These are phyloP conservation scores for Melanargia galathea DNA, from an alignment of 2,888 invertebrate genomes.

Conservation along the genomic window DNA sequence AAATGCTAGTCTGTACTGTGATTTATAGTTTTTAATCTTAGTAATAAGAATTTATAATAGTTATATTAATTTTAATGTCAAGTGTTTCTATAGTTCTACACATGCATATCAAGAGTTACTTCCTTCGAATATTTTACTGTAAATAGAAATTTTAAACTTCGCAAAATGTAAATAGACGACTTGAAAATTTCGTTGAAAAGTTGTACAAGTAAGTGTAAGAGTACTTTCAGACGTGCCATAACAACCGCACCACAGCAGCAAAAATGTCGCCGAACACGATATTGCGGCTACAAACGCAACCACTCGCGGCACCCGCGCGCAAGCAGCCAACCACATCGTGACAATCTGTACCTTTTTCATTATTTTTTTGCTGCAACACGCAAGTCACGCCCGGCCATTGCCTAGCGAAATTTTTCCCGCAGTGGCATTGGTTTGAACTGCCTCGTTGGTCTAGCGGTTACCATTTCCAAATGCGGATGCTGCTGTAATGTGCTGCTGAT, in stretches of 20 bases:
- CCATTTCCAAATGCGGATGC: too few species aligned
- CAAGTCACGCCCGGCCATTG: too few species aligned
- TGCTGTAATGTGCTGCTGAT: too few species aligned
- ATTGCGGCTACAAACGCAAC: too few species aligned
- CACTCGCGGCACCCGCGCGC: too few species aligned
- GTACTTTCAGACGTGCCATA: background rate
- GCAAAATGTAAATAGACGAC: conserved; percentile 45
- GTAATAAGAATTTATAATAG: background rate
- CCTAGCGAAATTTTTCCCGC: background rate
- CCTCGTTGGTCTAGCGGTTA: too few species aligned
- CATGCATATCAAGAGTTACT: conserved; percentile 61
- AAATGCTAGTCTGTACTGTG: conserved; percentile 75
- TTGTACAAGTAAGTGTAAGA: conserved; percentile 8
- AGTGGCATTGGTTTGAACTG: too few species aligned
- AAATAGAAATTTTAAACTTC: conserved; percentile 45
- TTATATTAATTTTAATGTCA: conserved; percentile 4
- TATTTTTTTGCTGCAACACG: too few species aligned
- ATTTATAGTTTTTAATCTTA: conserved; percentile 52
- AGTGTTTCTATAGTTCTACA: conserved; percentile 44
- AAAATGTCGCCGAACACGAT: background rate
- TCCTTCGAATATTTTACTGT: conserved; percentile 46
- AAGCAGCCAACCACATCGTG: too few species aligned
- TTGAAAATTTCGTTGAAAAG: conserved; percentile 12
- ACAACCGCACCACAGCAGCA: background rate
- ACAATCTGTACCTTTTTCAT: too few species aligned